Conservation (phyloP, 35 echinoderm and acorn worm genomes). For the Lytechinus variegatus region DNA sequence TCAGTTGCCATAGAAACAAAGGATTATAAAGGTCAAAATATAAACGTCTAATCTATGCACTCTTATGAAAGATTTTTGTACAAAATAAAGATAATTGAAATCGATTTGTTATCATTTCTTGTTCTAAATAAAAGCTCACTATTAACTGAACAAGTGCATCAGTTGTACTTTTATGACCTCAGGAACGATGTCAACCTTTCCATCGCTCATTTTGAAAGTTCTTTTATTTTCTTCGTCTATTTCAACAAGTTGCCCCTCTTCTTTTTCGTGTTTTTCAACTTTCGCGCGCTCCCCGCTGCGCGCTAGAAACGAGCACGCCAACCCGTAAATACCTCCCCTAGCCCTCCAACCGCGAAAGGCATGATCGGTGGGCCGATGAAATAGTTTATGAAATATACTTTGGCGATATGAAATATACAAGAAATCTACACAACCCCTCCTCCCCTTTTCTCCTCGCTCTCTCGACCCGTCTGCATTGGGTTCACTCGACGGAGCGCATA, state of each 20-base stretch:
- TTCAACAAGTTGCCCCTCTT: neutral
- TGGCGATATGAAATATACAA: constrained; percentile 34
- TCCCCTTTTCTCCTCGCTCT: neutral
- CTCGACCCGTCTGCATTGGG: neutral
- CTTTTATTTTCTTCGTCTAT: neutral
- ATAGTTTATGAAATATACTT: constrained; percentile 41
- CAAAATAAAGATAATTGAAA: no score
- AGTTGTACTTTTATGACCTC: neutral
- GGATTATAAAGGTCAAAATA: no score
- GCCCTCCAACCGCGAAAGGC: constrained; percentile 30
- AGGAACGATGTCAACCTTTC: neutral
- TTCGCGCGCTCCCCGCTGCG: constrained; percentile 49
- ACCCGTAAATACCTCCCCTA: constrained; percentile 21
- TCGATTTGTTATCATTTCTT: no score
- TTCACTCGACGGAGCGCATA: constrained; percentile 36
- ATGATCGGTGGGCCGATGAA: constrained; percentile 39
- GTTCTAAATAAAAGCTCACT: neutral
- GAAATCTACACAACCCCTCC: neutral
- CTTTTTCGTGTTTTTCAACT: constrained; percentile 29
- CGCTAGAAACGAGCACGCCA: constrained; percentile 20
- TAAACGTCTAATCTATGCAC: neutral
- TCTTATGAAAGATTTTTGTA: neutral
- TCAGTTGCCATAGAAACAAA: no score
- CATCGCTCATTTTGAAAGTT: neutral
- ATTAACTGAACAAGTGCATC: neutral